A percentile compares a stretch with the other conserved stretches of the same genome.
phyloP scores from a whole-genome alignment of 2,888 invertebrate genomes.

The Apocheima hispidaria region DNA sequence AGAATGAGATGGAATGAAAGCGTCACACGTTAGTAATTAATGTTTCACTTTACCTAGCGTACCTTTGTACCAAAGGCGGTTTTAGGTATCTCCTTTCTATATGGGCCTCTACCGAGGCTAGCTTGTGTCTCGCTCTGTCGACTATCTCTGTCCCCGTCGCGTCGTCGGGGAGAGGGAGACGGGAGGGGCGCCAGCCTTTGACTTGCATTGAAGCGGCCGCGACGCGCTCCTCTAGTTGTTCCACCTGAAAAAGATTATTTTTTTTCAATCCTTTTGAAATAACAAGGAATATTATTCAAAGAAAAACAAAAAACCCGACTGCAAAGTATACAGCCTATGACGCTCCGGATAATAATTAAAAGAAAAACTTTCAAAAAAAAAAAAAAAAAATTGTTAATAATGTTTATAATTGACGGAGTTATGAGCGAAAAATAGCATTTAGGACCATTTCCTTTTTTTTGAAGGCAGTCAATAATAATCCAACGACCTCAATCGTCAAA shows the following conservation, averaged over 20 bases:
- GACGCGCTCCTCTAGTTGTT: conserved; percentile 95
- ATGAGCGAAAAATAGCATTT: no score
- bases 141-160: conserved; percentile 86
- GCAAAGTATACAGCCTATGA: background rate
- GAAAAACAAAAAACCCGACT: background rate
- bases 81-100: conserved; percentile 97
- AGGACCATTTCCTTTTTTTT: no score
- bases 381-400: no score
- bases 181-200: conserved; percentile 92
- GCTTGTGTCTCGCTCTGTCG: conserved; percentile 88
- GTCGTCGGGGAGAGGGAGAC: conserved; percentile 79
- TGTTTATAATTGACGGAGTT: no score
- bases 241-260: conserved; percentile 86
- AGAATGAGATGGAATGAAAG: conserved; percentile 26
- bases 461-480: no score
- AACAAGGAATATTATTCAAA: background rate
- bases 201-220: conserved; percentile 96
- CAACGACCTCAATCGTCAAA: no score
- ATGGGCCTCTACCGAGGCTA: conserved; percentile 94
- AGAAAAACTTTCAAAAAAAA: no score
- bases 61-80: conserved; percentile 92
- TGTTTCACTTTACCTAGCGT: conserved; percentile 71
- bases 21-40: conserved; percentile 36
- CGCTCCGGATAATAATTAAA: background rate
- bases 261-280: no score